Evolutionary conservation across 2,113 vertebrate genomes (phyloP).

Genomic region (Poeciliopsis retropinna): DNA sequence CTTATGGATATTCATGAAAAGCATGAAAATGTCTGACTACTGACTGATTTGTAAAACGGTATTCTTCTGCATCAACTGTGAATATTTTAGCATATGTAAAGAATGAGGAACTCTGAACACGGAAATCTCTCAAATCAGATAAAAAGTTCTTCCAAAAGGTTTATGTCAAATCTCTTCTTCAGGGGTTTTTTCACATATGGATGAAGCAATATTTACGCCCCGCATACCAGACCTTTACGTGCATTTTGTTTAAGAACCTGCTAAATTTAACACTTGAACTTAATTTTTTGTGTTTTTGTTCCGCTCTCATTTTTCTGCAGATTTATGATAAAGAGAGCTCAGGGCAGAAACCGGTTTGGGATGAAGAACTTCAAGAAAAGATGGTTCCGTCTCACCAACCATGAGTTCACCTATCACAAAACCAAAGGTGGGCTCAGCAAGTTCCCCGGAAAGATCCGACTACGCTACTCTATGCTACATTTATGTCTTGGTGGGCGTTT

Average conservation of each 20-base stretch:
- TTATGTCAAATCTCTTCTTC: neutral
- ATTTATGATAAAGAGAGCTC: constrained; percentile 98
- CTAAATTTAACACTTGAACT: neutral
- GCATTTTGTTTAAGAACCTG: neutral
- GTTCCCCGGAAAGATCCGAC: constrained; percentile 31
- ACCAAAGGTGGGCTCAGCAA: constrained; percentile 87
- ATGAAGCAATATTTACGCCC: neutral
- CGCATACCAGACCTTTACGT: neutral
- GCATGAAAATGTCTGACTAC: constrained; percentile 18
- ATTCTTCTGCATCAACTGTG: neutral
- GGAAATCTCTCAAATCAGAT: constrained; percentile 3
- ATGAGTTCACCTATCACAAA: constrained; percentile 98
- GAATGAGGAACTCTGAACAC: constrained; percentile 21
- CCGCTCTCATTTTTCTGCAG: constrained; percentile 64
- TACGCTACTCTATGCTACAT: constrained; percentile 6
- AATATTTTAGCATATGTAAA: constrained; percentile 31
- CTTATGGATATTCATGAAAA: neutral
- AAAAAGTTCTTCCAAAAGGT: neutral
- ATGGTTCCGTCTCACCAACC: constrained; percentile 98
- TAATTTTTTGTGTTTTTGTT: neutral
- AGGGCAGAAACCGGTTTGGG: constrained; percentile 95
- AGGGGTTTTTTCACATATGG: neutral
- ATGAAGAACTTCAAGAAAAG: constrained; percentile 99
- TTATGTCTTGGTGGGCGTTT: constrained; percentile 5
- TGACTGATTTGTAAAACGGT: neutral